Evolutionary conservation across 1,140 invertebrate species (phyloP).

Genomic region (Anthonomus grandis): DNA sequence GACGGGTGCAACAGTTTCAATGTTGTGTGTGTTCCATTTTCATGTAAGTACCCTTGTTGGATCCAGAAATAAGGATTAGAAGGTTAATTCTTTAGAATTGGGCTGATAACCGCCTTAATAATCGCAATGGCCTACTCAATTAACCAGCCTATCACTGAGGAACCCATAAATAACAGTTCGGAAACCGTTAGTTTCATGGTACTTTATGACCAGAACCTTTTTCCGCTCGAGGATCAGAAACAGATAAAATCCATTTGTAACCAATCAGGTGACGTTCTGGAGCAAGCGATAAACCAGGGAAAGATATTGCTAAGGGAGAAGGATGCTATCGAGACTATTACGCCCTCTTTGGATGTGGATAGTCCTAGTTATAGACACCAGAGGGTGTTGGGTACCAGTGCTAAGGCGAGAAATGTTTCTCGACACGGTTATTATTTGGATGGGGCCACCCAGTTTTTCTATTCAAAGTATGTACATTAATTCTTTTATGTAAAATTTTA

Average conservation of each 20-base stretch:
- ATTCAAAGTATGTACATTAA: constrained; percentile 36
- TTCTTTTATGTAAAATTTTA: not conserved
- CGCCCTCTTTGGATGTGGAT: constrained; percentile 51
- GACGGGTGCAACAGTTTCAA: constrained; percentile 63
- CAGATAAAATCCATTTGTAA: constrained; percentile 23
- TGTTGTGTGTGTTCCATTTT: constrained; percentile 64
- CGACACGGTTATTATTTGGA: constrained; percentile 62
- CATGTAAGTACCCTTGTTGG: constrained; percentile 55
- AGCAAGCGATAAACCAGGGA: constrained; percentile 53
- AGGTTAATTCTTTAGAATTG: constrained; percentile 41
- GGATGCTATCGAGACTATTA: constrained; percentile 53
- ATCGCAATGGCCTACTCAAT: constrained; percentile 55
- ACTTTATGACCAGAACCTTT: constrained; percentile 20
- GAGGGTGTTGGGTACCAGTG: constrained; percentile 59
- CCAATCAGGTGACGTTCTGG: constrained; percentile 37
- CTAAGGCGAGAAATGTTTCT: constrained; percentile 57
- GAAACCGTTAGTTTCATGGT: constrained; percentile 9
- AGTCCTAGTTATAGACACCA: constrained; percentile 68
- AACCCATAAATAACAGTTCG: constrained; percentile 10
- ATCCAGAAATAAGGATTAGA: constrained; percentile 8
- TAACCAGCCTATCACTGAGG: constrained; percentile 38
- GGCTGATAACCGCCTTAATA: constrained; percentile 52
- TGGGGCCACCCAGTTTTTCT: constrained; percentile 60
- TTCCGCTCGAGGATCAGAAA: constrained; percentile 29
- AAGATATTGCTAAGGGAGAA: constrained; percentile 55